Evolutionary conservation across 2,797 vertebrate genomes (phyloP).

Genomic region (Protonibea diacanthus): DNA sequence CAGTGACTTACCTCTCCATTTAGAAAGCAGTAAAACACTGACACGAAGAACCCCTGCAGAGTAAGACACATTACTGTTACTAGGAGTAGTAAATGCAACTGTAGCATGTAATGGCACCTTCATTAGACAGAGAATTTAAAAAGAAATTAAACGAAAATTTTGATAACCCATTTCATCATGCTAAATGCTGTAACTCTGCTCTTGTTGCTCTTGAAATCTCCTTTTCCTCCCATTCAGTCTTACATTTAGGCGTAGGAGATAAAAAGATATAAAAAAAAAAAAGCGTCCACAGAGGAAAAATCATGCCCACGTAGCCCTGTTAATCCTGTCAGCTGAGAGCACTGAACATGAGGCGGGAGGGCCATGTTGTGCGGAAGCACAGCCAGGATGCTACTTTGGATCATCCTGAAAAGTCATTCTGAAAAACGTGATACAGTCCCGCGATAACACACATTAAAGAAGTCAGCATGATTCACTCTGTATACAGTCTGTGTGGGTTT

Average conservation of each 20-base stretch:
- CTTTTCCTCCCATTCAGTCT: conserved; percentile 21
- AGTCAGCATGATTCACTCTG: conserved; percentile 9
- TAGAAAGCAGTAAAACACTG: conserved; percentile 99
- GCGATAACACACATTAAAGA: neutral
- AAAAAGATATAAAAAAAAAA: neutral
- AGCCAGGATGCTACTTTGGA: conserved; percentile 51
- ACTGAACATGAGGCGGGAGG: conserved; percentile 41
- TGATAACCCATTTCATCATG: neutral
- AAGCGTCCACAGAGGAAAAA: conserved; percentile 42
- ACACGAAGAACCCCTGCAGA: conserved; percentile 94
- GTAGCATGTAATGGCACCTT: neutral
- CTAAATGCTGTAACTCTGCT: neutral
- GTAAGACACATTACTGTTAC: conserved; percentile 39
- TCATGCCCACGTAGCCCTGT: conserved; percentile 47
- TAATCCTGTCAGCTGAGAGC: conserved; percentile 58
- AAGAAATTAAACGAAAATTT: neutral
- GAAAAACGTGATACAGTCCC: conserved; percentile 10
- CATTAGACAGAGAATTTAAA: conserved; percentile 24
- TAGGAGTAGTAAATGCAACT: conserved; percentile 15
- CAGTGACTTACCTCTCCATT: conserved; percentile 94
- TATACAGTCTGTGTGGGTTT: neutral
- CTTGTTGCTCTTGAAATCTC: neutral
- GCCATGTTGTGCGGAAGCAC: conserved; percentile 15
- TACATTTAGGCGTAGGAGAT: conserved; percentile 22
- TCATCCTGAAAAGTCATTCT: conserved; percentile 37